A percentile compares a stretch with the other conserved stretches of the same genome.
These are phyloP conservation scores for Megamerina dolium DNA, from an alignment of 2,888 invertebrate genomes.

Conservation along the genomic window DNA sequence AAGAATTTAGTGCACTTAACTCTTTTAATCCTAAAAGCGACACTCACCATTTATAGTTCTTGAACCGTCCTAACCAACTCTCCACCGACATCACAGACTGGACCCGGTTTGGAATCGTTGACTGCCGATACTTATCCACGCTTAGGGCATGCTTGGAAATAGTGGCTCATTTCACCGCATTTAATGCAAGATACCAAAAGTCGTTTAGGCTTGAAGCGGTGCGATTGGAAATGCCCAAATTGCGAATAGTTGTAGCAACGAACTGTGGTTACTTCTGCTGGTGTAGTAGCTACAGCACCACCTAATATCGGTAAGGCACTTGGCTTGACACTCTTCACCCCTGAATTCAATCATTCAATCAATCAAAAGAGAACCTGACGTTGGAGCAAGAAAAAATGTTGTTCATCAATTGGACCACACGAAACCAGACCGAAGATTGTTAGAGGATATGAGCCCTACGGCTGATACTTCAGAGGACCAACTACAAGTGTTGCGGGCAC, in stretches of 20 bases:
- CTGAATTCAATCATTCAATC: no score
- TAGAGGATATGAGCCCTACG: no score
- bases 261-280: background rate
- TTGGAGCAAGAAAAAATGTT: no score
- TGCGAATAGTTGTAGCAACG: slow-evolving; percentile 7
- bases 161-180: slow-evolving; percentile 1
- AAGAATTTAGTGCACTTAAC: slow-evolving; percentile 2
- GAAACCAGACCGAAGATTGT: no score
- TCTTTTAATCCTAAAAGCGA: slow-evolving; percentile 1
- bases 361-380: no score
- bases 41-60: slow-evolving; percentile 4
- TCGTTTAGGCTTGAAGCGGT: slow-evolving; percentile 1
- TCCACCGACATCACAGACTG: background rate
- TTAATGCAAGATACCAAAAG: background rate
- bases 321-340: no score
- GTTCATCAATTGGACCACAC: no score
- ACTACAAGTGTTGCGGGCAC: no score
- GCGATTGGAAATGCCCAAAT: background rate
- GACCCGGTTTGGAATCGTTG: background rate
- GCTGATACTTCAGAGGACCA: no score
- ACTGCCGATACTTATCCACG: background rate
- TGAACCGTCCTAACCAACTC: background rate
- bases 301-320: no score
- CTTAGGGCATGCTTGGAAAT: slow-evolving; percentile 4
- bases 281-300: no score